Conservation (phyloP, 1,140 invertebrate genomes). For the Neodiprion lecontei region DNA sequence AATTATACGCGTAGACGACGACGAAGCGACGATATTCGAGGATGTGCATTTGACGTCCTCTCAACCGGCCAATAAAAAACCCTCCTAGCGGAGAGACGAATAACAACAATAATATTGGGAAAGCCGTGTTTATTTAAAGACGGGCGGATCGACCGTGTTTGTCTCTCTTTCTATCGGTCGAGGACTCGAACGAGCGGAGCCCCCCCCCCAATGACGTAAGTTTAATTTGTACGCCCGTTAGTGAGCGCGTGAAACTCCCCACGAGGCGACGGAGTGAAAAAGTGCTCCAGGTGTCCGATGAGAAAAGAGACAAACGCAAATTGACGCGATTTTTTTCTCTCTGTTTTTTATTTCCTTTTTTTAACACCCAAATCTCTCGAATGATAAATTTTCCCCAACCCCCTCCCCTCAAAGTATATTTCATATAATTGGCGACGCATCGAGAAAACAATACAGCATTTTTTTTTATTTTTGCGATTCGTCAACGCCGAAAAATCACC, state of each 20-base stretch:
- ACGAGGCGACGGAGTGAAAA: neutral
- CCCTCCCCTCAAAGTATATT: too few species aligned
- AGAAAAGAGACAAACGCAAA: neutral
- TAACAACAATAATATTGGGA: constrained; percentile 6
- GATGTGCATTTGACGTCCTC: constrained; percentile 3
- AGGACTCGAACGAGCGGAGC: neutral
- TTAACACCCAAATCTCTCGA: too few species aligned
- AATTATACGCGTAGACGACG: neutral
- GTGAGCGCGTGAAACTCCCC: neutral
- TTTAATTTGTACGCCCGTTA: neutral
- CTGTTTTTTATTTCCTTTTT: too few species aligned
- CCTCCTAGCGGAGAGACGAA: neutral
- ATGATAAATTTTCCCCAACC: too few species aligned
- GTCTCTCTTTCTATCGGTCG: neutral
- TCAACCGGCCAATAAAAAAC: neutral
- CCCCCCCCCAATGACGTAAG: constrained; percentile 1
- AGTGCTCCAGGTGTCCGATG: neutral
- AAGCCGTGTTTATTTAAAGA: constrained; percentile 7
- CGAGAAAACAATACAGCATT: too few species aligned
- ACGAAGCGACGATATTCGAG: too few species aligned
- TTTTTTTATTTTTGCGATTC: too few species aligned
- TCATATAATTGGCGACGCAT: too few species aligned
- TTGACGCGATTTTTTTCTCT: too few species aligned
- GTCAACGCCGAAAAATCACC: too few species aligned
- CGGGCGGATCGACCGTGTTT: neutral